Percentiles rank a stretch among this genome's conserved stretches.
Evolutionary conservation across 1,140 invertebrate species (phyloP).

Genomic region (Drosophila nigromelanica): DNA sequence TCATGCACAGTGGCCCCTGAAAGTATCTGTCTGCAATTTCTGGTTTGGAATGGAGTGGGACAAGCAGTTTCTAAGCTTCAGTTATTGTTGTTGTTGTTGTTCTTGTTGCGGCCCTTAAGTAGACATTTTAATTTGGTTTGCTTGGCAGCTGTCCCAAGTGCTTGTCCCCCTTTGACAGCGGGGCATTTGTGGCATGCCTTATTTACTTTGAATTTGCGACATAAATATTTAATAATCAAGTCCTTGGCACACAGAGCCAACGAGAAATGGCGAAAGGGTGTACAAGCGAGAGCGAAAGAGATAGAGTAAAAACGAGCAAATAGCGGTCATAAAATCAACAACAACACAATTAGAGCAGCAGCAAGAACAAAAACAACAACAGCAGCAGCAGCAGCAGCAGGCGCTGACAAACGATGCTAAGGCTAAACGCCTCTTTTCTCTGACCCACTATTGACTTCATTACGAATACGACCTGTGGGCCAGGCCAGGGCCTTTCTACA

Average conservation of each 20-base stretch:
- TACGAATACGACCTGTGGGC: conserved; percentile 36
- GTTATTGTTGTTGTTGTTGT: background rate
- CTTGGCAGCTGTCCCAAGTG: conserved; percentile 42
- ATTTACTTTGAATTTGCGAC: conserved; percentile 51
- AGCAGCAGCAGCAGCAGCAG: conserved; percentile 1
- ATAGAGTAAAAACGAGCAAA: background rate
- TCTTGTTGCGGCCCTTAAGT: conserved; percentile 17
- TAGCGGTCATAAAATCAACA: conserved; percentile 22
- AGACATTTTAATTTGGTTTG: conserved; percentile 34
- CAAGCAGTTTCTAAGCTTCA: conserved; percentile 9
- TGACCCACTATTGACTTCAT: background rate
- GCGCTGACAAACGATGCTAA: conserved; percentile 40
- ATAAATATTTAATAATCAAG: conserved; percentile 72
- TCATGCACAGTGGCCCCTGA: conserved; percentile 32
- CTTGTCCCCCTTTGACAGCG: background rate
- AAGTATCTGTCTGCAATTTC: conserved; percentile 33
- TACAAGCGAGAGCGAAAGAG: background rate
- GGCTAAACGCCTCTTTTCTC: background rate
- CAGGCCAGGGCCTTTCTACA: conserved; percentile 5
- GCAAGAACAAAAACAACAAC: conserved; percentile 6
- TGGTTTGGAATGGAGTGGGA: background rate
- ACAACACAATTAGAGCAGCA: conserved; percentile 21
- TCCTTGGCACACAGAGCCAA: conserved; percentile 48
- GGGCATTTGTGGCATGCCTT: conserved; percentile 47
- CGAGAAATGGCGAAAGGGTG: background rate